Conservation (phyloP, 2,888 invertebrate species). For the Machimus atricapillus region DNA sequence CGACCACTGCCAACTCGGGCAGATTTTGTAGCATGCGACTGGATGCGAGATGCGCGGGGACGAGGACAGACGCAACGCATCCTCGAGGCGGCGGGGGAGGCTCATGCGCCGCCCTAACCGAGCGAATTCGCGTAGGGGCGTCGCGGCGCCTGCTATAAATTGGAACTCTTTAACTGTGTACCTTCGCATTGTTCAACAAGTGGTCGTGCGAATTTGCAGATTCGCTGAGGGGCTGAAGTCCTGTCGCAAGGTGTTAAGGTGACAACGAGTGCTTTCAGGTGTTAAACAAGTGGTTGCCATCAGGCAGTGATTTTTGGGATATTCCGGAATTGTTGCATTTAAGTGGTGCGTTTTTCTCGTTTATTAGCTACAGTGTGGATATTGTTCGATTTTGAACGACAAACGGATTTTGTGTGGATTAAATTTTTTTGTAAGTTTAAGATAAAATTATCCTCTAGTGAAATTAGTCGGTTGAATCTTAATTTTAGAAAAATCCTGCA, state of each 20-base stretch:
- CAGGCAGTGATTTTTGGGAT: background rate
- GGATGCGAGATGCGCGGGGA: background rate
- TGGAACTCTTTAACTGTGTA: conserved; percentile 52
- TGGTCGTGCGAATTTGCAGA: conserved; percentile 50
- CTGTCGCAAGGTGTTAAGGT: conserved; percentile 24
- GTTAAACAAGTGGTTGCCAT: conserved; percentile 38
- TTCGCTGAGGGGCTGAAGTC: conserved; percentile 29
- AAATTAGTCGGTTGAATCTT: background rate
- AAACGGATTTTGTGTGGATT: background rate
- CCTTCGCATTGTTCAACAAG: conserved; percentile 62
- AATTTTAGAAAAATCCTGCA: no score
- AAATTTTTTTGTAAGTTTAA: background rate
- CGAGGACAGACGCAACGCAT: background rate
- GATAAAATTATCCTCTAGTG: background rate
- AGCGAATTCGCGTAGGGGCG: background rate
- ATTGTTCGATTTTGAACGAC: background rate
- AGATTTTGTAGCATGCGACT: background rate
- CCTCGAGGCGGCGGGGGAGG: background rate
- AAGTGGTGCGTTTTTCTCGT: background rate
- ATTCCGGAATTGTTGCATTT: background rate
- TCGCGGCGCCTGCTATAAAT: conserved; percentile 53
- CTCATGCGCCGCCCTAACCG: conserved; percentile 24
- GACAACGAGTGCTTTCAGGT: conserved; percentile 21
- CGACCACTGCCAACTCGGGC: background rate
- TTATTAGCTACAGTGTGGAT: background rate